Evolutionary conservation across 2,888 invertebrate genomes (phyloP), one percentile per base, ranked within the genome.

Genomic region (Buathra laborator): DNA sequence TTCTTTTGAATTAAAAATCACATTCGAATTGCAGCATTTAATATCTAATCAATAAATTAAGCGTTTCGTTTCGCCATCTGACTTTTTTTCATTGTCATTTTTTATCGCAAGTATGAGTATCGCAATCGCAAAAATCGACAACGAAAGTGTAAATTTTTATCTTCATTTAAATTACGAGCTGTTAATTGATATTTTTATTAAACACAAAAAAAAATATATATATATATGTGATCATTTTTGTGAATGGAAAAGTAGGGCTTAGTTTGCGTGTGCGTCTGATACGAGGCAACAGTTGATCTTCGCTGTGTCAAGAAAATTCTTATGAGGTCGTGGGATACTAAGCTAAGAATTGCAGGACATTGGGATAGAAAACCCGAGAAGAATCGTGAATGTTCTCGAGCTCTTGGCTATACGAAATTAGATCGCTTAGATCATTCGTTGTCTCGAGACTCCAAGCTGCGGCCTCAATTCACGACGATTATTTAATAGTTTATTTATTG

Each of bases 401-500:
- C 37, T 62, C 14, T 29, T 12, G 14, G 51, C 19, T 46, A 6
- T 16, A 53, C 12, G 53, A 64, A 48, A 16, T 76, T 67, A 6
- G 62, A 72, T 85, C 78, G 84, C 64, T 84, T 81, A 56, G 80
- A 87, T 68, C 83, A 78, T 66, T 48, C 75, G 77, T 48, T 64
- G 80, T 66, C 77, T 79, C 84, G 76, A 29, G 77, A 62, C 71
- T 82, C 80, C 71, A 78, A 78, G 86, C 88, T 88, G 90, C 91
- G 92, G 91, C 93, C 93, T 93, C 92, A 93, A 93, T 93, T 92
- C 90, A 88, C 90, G 90, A 90, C 93, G 91, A 93, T 94, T 93
- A 94, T 93, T 93, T 93, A 92, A 93, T 93, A 92, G 93, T 94
- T 93, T 91, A 93, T 92, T 93, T 93, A 93, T 94, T 93, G 93